Evolutionary conservation across 2,113 vertebrate species (phyloP).

Genomic region (Menidia beryllina): DNA sequence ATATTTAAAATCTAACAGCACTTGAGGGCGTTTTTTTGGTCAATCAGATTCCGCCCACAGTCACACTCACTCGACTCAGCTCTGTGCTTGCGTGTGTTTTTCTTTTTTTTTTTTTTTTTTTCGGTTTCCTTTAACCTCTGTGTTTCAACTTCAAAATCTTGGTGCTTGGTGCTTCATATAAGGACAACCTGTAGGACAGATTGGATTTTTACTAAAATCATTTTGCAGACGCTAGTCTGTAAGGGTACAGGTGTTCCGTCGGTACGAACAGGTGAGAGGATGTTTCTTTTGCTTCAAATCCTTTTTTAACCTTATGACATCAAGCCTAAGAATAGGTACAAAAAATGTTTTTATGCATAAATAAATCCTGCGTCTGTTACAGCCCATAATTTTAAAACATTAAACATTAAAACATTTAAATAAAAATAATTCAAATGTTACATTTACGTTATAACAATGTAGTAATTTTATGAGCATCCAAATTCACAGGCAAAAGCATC

Average conservation of each 20-base stretch:
- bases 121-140: background rate
- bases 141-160: constrained; percentile 4
- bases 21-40: no score
- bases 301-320: background rate
- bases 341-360: background rate
- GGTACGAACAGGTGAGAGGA: constrained; percentile 35
- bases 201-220: no score
- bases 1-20: no score
- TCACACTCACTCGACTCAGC: background rate
- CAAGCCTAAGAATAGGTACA: background rate
- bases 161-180: no score
- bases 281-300: background rate
- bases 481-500: no score
- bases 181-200: background rate
- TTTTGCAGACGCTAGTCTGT: background rate
- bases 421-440: no score
- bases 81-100: background rate
- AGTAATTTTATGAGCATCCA: no score
- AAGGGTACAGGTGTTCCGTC: constrained; percentile 23
- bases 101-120: background rate
- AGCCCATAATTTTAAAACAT: no score
- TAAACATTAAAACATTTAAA: no score
- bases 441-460: no score
- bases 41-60: constrained; percentile 38
- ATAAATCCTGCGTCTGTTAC: background rate